Base-by-base conservation (phyloP, 2,797 vertebrate genomes). In the Pipistrellus pipistrellus region DNA sequence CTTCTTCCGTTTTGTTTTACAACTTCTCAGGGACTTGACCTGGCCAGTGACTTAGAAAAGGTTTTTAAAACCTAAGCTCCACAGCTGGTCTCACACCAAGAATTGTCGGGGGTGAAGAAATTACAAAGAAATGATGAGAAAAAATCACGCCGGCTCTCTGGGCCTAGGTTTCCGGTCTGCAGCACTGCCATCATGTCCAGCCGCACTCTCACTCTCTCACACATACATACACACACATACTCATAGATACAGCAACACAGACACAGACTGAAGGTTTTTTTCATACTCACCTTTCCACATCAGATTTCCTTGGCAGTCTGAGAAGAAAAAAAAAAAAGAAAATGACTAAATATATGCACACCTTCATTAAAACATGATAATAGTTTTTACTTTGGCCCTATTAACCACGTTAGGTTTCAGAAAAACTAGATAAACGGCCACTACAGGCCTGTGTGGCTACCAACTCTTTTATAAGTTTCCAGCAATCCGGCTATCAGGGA, bases 301-400 rank as follows among this genome's bases (percentile, higher is more conserved):
- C 99, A 4, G 99, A 99, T 98, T 99, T 99, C 94, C 99, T 98
- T 86, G 99, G 99, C 64, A 99, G 98, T 69, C 99, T 99, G 88
- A 62, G 78, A 97, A 96, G 64, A 55, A 38, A 4, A 88, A 92
- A 38, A 88, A 92, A 88, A 86, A 80, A 82, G 55, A 88, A 83
- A 66, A 35, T 41, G 91, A 94, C 95, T 96, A 96, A 94, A 95
- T 76, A 91, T 25, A 97, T 83, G 59, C 17, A 76, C 30, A 72
- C 27, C 13, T 87, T 91, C 82, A 92, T 77, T n/a, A 87, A 76
- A 93, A 73, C 64, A 46, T n/a, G n/a, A n/a, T 62, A 72, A 86
- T n/a, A 4, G 48, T 51, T 81, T 91, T 92, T 94, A 84, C 23
- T 95, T 51, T 88, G 30, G 73, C 27, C 80, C 38, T 90, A 88